A percentile compares a stretch with the other conserved stretches of the same genome.
These are phyloP conservation scores for Chironomus riparius DNA, from an alignment of 2,888 invertebrate genomes.

Conservation along the genomic window DNA sequence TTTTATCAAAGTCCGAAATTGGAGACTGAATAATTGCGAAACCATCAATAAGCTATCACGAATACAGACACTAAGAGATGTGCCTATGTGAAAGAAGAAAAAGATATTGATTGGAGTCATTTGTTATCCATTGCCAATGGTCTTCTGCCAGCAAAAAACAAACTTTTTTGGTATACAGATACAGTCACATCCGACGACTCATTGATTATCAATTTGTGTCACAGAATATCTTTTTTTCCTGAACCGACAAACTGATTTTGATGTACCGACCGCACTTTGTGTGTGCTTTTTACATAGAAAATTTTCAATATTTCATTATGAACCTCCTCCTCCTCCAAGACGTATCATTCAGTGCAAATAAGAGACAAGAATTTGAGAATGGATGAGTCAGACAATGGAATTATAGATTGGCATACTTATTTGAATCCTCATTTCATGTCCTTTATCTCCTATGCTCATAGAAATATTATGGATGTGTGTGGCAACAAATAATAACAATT, in stretches of 20 bases:
- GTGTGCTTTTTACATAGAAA: too few species aligned
- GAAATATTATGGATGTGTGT: not conserved
- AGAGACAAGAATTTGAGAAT: too few species aligned
- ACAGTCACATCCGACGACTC: not conserved
- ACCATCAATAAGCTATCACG: not conserved
- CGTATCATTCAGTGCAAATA: too few species aligned
- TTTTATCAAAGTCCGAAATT: not conserved
- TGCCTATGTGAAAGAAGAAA: not conserved
- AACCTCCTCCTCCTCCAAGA: too few species aligned
- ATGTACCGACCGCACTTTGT: not conserved
- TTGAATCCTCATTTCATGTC: too few species aligned
- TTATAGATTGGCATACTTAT: too few species aligned
- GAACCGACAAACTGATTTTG: not conserved
- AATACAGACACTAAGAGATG: not conserved
- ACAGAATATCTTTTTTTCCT: not conserved
- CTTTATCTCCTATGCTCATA: too few species aligned
- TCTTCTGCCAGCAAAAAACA: not conserved
- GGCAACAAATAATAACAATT: slow-evolving; percentile 18
- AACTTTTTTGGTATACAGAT: not conserved
- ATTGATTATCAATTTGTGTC: slow-evolving; percentile 23
- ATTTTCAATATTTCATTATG: too few species aligned
- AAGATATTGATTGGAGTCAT: slow-evolving; percentile 17
- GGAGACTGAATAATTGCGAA: slow-evolving; percentile 15
- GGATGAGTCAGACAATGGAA: too few species aligned
- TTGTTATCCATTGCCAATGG: slow-evolving; percentile 6